These are phyloP conservation scores for Bombus soroeensis DNA, from an alignment of 1,140 invertebrate species.

Conservation along the genomic window DNA sequence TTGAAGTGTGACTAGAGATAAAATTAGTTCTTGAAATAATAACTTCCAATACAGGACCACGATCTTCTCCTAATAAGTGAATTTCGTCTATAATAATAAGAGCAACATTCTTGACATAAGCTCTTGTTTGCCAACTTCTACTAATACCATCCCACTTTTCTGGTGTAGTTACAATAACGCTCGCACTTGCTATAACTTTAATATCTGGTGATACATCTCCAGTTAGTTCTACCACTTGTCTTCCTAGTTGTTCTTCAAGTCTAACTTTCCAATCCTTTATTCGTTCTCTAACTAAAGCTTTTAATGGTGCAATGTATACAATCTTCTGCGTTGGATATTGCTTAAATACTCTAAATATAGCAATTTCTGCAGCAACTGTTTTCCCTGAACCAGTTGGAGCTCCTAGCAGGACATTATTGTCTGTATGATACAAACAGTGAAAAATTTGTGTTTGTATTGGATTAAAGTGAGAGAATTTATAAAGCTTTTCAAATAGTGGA, in stretches of 20 bases:
- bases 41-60: slow-evolving; percentile 93
- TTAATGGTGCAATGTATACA: slow-evolving; percentile 99
- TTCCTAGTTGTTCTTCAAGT: slow-evolving; percentile 90
- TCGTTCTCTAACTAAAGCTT: slow-evolving; percentile 97
- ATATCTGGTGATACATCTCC: slow-evolving; percentile 98
- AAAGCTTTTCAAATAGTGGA: slow-evolving; percentile 90
- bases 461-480: slow-evolving; percentile 98
- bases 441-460: slow-evolving; percentile 99
- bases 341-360: slow-evolving; percentile 97
- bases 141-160: slow-evolving; percentile 99
- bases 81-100: slow-evolving; percentile 99
- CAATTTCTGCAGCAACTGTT: slow-evolving; percentile 98
- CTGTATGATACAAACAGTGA: slow-evolving; percentile 97
- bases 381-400: slow-evolving; percentile 99
- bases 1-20: slow-evolving; percentile 93
- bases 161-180: slow-evolving; percentile 98
- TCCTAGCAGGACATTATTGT: slow-evolving; percentile 96
- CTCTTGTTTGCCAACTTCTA: slow-evolving; percentile 97
- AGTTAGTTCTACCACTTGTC: slow-evolving; percentile 97
- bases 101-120: slow-evolving; percentile 96
- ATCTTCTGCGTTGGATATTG: slow-evolving; percentile 93
- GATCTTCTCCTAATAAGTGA: slow-evolving; percentile 96
- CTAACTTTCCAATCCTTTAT: slow-evolving; percentile 98
- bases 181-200: slow-evolving; percentile 90
- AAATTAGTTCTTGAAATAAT: slow-evolving; percentile 96